Percentiles rank a stretch among this genome's conserved stretches.
Evolutionary conservation across 2,113 vertebrate species (phyloP).

Genomic region (Pachypanchax playfairii): DNA sequence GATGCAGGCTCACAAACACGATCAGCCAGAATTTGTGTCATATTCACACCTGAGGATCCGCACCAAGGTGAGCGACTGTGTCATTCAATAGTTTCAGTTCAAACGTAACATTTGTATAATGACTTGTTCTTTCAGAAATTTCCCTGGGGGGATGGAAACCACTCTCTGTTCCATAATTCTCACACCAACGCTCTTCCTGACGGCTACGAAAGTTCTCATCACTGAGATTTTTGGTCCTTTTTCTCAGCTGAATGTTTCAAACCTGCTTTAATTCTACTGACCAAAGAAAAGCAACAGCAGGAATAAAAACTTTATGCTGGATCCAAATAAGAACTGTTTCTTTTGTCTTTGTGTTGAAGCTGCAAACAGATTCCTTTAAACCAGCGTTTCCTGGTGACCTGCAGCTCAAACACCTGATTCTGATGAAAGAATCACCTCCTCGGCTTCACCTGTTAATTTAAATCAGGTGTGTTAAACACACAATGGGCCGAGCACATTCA

Average conservation of each 20-base stretch:
- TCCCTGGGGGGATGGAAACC: constrained; percentile 92
- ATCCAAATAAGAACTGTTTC: constrained; percentile 1
- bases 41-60: constrained; percentile 78
- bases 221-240: constrained; percentile 62
- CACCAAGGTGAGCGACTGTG: constrained; percentile 79
- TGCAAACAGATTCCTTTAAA: too few species aligned
- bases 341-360: background rate
- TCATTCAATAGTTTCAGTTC: background rate
- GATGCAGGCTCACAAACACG: constrained; percentile 60
- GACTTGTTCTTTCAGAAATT: constrained; percentile 76
- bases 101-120: background rate
- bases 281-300: constrained; percentile 5
- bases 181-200: constrained; percentile 85
- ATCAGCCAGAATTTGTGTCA: constrained; percentile 73
- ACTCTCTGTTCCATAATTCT: constrained; percentile 87
- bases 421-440: too few species aligned
- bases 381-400: too few species aligned
- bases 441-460: too few species aligned
- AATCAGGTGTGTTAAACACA: too few species aligned
- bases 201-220: constrained; percentile 79
- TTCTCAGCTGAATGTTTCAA: background rate
- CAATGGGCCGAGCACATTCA: too few species aligned
- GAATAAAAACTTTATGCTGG: constrained; percentile 52
- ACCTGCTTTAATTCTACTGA: constrained; percentile 13
- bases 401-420: too few species aligned